Percentiles rank a stretch among this genome's conserved stretches.
Evolutionary conservation across 2,113 vertebrate species (phyloP).

Genomic region (Malurus elegans): DNA sequence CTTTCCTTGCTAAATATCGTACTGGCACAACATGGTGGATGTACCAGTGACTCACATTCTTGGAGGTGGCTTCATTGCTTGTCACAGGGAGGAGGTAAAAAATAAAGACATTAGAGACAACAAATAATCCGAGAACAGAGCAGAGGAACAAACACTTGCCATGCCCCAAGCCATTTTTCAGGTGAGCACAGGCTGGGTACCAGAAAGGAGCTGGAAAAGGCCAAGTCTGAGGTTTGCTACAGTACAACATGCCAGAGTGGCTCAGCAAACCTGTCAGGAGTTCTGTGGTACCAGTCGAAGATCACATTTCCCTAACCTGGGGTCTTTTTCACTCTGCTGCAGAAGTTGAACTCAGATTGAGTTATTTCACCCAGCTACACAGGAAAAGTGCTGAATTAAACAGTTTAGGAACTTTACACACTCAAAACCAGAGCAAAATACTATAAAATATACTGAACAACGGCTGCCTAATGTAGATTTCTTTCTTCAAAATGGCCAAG

Average conservation of each 20-base stretch:
- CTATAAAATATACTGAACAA: constrained; percentile 13
- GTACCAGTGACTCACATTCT: neutral
- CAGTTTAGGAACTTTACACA: neutral
- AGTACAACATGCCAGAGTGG: accelerated
- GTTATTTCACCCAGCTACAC: neutral
- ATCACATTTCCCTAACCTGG: neutral
- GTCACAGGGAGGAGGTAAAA: accelerated
- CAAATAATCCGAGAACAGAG: neutral
- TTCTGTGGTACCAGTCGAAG: neutral
- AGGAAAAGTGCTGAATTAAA: constrained; percentile 39
- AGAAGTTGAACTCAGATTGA: neutral
- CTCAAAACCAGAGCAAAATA: neutral
- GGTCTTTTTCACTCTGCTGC: neutral
- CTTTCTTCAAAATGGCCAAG: neutral
- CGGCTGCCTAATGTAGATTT: neutral
- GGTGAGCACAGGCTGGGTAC: neutral
- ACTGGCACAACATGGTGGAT: neutral
- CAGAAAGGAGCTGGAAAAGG: neutral
- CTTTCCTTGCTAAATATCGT: neutral
- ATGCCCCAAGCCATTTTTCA: neutral
- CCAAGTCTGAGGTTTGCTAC: neutral
- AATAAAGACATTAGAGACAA: neutral
- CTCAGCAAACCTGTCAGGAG: neutral
- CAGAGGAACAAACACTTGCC: neutral
- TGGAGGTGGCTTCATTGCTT: neutral